These are phyloP conservation scores for Acyrthosiphon pisum DNA, from an alignment of 1,140 invertebrate genomes.

Conservation along the genomic window DNA sequence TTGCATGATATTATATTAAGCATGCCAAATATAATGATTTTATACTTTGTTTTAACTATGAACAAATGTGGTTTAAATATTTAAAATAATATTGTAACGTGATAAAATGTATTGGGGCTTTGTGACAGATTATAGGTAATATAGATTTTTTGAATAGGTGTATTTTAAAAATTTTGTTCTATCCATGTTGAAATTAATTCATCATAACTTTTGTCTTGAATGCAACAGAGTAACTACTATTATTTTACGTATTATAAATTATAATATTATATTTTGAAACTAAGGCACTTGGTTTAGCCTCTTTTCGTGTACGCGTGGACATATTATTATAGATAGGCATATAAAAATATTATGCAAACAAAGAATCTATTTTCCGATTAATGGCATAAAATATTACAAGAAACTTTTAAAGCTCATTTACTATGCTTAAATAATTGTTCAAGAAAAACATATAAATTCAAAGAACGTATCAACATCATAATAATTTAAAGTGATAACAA, in stretches of 20 bases:
- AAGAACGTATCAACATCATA: background rate
- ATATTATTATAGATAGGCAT: background rate
- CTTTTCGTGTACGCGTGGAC: background rate
- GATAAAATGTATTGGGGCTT: background rate
- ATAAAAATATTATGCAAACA: background rate
- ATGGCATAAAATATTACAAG: background rate
- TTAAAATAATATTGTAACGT: background rate
- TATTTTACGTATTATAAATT: background rate
- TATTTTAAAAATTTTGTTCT: background rate
- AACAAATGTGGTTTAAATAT: background rate
- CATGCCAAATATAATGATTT: background rate
- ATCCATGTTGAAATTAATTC: background rate
- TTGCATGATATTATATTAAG: background rate
- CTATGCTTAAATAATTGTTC: background rate
- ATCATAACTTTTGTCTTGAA: background rate
- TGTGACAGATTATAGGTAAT: background rate
- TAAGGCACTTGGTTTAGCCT: background rate
- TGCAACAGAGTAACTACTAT: background rate
- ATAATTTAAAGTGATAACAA: background rate
- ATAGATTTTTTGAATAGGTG: background rate
- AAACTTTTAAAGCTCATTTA: background rate
- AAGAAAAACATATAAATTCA: background rate
- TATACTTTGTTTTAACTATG: background rate
- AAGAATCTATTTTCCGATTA: too few species aligned
- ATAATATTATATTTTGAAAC: background rate